phyloP scores from a whole-genome alignment of 2,113 vertebrate species.

The Myrmecophaga tridactyla region DNA sequence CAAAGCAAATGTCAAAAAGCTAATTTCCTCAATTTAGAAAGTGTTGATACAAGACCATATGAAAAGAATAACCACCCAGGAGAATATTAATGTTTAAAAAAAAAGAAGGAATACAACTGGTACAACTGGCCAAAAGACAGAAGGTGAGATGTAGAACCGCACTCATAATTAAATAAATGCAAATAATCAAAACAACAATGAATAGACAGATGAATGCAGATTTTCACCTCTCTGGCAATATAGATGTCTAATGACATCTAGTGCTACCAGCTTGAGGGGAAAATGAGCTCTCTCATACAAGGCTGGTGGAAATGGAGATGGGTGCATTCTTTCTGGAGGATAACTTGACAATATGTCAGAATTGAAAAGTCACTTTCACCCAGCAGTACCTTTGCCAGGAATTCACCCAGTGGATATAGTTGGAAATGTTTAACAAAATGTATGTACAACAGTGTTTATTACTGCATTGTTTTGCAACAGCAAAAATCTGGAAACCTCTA shows the following conservation, averaged over 20 bases:
- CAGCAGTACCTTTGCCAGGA: background rate
- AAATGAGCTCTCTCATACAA: background rate
- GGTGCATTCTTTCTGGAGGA: background rate
- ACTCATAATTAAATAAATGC: background rate
- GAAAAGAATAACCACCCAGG: background rate
- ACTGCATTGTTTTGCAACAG: background rate
- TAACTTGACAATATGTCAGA: background rate
- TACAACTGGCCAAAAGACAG: background rate
- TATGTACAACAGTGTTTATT: background rate
- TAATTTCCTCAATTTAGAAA: background rate
- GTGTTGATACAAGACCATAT: background rate
- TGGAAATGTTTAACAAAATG: background rate
- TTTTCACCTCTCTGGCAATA: background rate
- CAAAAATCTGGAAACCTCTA: background rate
- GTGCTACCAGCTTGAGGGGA: background rate
- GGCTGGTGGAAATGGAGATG: background rate
- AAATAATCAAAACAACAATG: background rate
- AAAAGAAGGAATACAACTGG: background rate
- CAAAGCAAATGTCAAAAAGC: slow-evolving; percentile 2
- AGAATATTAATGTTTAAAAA: background rate
- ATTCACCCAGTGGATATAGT: background rate
- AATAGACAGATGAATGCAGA: background rate
- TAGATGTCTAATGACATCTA: background rate
- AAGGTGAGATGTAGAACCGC: background rate
- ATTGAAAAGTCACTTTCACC: background rate